Conservation (phyloP, 2,888 invertebrate genomes). For the Patella ulyssiponensis region DNA sequence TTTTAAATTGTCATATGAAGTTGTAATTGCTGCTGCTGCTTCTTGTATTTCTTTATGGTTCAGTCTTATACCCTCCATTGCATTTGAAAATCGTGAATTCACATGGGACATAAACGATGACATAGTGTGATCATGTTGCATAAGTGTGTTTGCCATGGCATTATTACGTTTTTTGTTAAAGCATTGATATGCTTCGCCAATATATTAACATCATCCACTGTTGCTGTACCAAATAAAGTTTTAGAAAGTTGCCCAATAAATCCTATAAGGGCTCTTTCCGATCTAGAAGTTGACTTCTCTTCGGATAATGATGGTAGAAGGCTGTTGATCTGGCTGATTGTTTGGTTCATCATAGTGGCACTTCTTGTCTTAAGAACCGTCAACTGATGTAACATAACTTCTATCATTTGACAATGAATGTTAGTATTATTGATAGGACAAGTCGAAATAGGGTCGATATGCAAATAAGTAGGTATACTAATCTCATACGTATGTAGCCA, state of each 20-base stretch:
- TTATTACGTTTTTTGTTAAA: neutral
- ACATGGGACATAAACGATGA: neutral
- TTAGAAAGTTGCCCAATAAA: neutral
- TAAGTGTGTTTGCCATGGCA: neutral
- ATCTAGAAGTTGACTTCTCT: neutral
- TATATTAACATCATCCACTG: neutral
- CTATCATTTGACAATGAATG: neutral
- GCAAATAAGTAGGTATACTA: neutral
- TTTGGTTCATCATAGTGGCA: no score
- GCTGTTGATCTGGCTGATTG: no score
- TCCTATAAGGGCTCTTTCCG: neutral
- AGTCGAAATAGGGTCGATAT: neutral
- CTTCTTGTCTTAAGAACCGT: no score
- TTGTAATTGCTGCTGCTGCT: neutral
- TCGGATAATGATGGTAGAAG: no score
- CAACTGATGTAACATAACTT: no score
- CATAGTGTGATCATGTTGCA: neutral
- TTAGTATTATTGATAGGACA: neutral
- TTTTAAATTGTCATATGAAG: neutral
- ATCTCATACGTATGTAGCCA: neutral
- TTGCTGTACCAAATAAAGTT: constrained; percentile 3
- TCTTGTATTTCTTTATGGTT: neutral
- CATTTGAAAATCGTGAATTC: neutral
- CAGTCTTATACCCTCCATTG: neutral
- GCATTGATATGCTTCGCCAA: constrained; percentile 13